Evolutionary conservation across 2,113 vertebrate genomes (phyloP).

Genomic region (Sinocyclocheilus grahami): DNA sequence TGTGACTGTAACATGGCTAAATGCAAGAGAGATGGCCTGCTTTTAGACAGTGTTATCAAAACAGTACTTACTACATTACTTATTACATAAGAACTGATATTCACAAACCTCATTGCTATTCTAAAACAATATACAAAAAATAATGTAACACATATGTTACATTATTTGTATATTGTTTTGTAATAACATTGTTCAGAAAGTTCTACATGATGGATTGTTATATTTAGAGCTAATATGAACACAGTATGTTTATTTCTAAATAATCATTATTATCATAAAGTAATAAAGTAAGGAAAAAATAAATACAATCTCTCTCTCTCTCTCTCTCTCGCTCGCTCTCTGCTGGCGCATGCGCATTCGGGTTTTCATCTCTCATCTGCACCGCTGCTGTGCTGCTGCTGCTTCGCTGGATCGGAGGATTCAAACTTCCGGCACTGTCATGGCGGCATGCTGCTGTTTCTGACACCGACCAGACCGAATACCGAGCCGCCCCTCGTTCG

Average conservation of each 20-base stretch:
- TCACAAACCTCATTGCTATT: not conserved
- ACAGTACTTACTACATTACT: not conserved
- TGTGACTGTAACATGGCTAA: slow-evolving; percentile 29
- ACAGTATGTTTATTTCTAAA: not conserved
- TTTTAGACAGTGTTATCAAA: not conserved
- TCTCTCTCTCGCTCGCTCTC: not conserved
- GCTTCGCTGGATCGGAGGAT: slow-evolving; percentile 59
- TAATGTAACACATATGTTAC: not conserved
- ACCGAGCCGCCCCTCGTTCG: slow-evolving; percentile 58
- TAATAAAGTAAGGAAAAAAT: not conserved
- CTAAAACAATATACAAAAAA: too few species aligned
- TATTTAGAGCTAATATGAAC: not conserved
- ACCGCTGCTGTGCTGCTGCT: slow-evolving; percentile 27
- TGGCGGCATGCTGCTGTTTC: slow-evolving; percentile 86
- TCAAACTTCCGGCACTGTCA: slow-evolving; percentile 94
- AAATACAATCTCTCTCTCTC: too few species aligned
- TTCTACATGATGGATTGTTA: not conserved
- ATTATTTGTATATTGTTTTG: not conserved
- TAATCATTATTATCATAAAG: not conserved
- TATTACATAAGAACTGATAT: not conserved
- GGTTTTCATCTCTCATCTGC: slow-evolving; percentile 24
- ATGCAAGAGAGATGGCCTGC: not conserved
- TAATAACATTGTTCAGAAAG: not conserved
- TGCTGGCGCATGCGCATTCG: slow-evolving; percentile 13
- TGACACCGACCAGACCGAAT: slow-evolving; percentile 67